Percentiles rank a stretch among this genome's conserved stretches.
These are phyloP conservation scores for Ornithoptera alexandrae DNA, from an alignment of 2,888 invertebrate genomes.

Conservation along the genomic window DNA sequence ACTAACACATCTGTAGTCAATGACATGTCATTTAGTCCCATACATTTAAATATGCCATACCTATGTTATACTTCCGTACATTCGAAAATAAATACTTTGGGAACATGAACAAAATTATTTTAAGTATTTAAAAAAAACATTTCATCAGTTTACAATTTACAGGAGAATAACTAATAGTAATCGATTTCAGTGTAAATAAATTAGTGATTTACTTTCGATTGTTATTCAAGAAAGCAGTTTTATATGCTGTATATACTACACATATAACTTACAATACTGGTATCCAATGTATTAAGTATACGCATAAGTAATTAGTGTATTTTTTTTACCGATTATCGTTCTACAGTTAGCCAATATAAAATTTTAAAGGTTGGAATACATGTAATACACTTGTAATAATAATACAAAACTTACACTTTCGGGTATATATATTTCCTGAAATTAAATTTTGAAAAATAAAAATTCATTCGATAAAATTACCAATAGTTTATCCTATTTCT, in stretches of 20 bases:
- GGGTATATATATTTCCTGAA: slow-evolving; percentile 51
- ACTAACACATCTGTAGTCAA: slow-evolving; percentile 2
- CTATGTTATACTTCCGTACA: background rate
- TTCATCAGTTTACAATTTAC: too few relatives aligned
- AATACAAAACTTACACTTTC: slow-evolving; percentile 57
- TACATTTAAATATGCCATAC: background rate
- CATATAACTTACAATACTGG: background rate
- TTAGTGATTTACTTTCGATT: background rate
- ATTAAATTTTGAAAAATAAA: slow-evolving; percentile 37
- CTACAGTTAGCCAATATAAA: slow-evolving; percentile 7
- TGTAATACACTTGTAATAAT: slow-evolving; percentile 3
- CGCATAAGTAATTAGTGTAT: background rate
- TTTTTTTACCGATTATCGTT: background rate
- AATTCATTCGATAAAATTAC: background rate
- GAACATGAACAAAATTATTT: background rate
- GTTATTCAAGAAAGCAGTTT: background rate
- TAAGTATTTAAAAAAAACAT: background rate
- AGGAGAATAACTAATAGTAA: too few relatives aligned
- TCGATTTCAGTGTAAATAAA: too few relatives aligned
- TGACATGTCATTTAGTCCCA: background rate
- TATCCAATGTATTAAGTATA: background rate
- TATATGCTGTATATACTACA: background rate
- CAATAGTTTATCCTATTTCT: background rate
- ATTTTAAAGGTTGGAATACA: slow-evolving; percentile 5
- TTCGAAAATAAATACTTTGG: slow-evolving; percentile 11